phyloP scores from a whole-genome alignment of 1,140 invertebrate species.

The Cylas formicarius region DNA sequence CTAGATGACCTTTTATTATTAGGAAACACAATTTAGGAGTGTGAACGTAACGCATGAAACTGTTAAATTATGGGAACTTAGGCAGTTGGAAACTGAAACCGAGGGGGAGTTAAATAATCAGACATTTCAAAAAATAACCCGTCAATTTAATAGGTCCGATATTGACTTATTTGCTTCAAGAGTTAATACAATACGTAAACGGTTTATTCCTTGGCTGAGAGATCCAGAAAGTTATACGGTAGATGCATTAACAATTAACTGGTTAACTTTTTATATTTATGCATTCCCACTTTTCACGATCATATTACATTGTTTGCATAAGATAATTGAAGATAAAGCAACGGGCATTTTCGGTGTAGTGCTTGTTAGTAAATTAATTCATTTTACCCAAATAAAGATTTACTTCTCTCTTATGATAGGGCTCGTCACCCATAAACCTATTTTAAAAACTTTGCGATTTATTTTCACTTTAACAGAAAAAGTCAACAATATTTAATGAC shows the following conservation, averaged over 20 bases:
- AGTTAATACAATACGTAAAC: conserved; percentile 30
- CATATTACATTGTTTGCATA: conserved; percentile 21
- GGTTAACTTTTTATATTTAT: conserved; percentile 26
- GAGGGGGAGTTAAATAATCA: not conserved
- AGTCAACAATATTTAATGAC: too few relatives aligned
- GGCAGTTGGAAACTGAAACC: too few relatives aligned
- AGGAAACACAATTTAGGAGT: not conserved
- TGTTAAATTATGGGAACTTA: too few relatives aligned
- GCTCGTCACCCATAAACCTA: too few relatives aligned
- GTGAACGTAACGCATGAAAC: not conserved
- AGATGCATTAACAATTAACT: conserved; percentile 33
- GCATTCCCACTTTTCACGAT: conserved; percentile 31
- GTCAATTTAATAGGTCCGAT: conserved; percentile 20
- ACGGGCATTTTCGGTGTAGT: conserved; percentile 25
- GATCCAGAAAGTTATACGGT: conserved; percentile 23
- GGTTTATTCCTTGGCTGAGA: conserved; percentile 25
- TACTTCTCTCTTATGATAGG: too few relatives aligned
- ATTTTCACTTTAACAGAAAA: too few relatives aligned
- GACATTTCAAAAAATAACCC: conserved; percentile 17
- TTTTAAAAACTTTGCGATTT: too few relatives aligned
- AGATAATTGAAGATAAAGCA: conserved; percentile 27
- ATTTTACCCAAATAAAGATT: too few relatives aligned
- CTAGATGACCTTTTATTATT: conserved; percentile 13
- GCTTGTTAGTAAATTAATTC: too few relatives aligned
- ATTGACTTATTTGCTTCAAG: conserved; percentile 33